These are phyloP conservation scores for Temnothorax nylanderi DNA, from an alignment of 1,140 invertebrate species.

Conservation along the genomic window DNA sequence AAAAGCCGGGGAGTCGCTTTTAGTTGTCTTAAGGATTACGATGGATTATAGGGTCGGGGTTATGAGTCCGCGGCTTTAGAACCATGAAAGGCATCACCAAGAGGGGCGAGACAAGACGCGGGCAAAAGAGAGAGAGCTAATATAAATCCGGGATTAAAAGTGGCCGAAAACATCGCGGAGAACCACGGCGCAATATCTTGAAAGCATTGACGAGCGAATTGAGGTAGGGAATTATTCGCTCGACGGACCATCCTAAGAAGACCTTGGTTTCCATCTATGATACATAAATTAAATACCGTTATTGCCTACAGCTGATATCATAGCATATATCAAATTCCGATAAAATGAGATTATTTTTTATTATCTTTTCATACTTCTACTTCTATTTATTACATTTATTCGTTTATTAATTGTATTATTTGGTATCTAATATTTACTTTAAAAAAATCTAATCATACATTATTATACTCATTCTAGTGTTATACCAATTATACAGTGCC, in stretches of 20 bases:
- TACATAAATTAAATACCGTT: constrained; percentile 67
- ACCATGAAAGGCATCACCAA: constrained; percentile 29
- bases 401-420: no score
- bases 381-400: background rate
- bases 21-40: constrained; percentile 55
- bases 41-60: constrained; percentile 34
- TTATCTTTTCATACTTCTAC: background rate
- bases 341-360: background rate
- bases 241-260: background rate
- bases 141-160: constrained; percentile 74
- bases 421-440: no score
- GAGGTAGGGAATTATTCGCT: constrained; percentile 28
- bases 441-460: no score
- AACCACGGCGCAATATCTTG: constrained; percentile 70
- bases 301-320: background rate
- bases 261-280: constrained; percentile 14
- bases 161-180: constrained; percentile 66
- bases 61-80: constrained; percentile 48
- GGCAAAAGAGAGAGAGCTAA: constrained; percentile 51
- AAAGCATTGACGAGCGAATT: constrained; percentile 65
- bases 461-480: no score
- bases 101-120: constrained; percentile 9
- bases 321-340: background rate
- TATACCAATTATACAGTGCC: background rate
- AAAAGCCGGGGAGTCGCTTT: constrained; percentile 33